Conservation (phyloP, 2,113 vertebrate genomes). For the Tursiops truncatus region DNA sequence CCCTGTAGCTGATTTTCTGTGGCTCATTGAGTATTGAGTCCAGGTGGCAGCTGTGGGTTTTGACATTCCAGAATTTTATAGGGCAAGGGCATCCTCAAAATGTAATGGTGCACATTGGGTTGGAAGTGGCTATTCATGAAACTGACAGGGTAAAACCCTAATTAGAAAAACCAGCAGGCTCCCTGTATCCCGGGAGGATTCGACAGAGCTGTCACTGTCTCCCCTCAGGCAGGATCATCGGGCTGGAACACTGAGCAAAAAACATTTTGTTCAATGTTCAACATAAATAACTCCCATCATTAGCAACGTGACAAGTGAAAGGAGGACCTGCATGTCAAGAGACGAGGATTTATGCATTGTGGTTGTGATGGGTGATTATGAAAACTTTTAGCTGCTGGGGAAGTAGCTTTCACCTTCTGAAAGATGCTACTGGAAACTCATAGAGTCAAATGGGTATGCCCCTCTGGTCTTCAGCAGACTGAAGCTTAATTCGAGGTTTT, state of each 20-base stretch:
- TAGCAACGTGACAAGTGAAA: constrained; percentile 28
- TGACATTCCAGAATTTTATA: constrained; percentile 35
- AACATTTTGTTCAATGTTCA: constrained; percentile 66
- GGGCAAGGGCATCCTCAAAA: neutral
- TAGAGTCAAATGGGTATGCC: neutral
- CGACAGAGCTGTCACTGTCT: constrained; percentile 51
- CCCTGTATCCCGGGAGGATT: neutral
- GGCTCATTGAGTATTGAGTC: neutral
- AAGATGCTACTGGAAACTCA: neutral
- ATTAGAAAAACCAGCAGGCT: constrained; percentile 55
- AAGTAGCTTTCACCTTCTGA: neutral
- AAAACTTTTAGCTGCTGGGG: neutral
- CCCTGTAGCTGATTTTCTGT: constrained; percentile 6
- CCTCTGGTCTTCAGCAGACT: neutral
- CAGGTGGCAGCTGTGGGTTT: neutral
- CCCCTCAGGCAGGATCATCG: constrained; percentile 54
- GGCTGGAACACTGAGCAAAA: constrained; percentile 47
- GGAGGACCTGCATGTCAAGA: neutral
- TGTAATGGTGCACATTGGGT: neutral
- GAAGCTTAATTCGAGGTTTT: neutral
- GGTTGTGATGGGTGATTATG: neutral
- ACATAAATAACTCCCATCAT: constrained; percentile 56
- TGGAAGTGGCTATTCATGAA: constrained; percentile 14
- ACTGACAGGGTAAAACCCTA: constrained; percentile 39
- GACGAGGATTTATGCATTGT: neutral